Conservation (phyloP, 2,797 vertebrate species). For the Eremophila alpestris region DNA sequence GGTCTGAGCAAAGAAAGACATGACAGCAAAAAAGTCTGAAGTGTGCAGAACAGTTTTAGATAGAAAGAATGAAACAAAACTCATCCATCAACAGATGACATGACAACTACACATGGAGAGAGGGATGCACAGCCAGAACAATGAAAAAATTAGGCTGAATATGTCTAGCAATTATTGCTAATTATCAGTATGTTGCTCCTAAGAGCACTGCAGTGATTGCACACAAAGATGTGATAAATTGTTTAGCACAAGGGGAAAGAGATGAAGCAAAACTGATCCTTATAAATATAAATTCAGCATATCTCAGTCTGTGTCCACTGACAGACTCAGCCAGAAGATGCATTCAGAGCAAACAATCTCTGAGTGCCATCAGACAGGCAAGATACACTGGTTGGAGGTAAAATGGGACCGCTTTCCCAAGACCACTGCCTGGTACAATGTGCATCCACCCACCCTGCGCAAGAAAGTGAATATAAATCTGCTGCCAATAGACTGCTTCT, state of each 20-base stretch:
- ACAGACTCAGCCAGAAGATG: background rate
- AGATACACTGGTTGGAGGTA: background rate
- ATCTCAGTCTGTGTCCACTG: background rate
- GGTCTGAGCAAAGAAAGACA: background rate
- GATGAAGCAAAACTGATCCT: background rate
- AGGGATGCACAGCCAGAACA: background rate
- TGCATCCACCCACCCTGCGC: background rate
- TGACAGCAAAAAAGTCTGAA: background rate
- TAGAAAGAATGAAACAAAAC: background rate
- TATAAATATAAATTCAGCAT: background rate
- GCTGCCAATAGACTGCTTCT: background rate
- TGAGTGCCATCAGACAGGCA: background rate
- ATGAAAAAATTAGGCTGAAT: background rate
- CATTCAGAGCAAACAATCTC: background rate
- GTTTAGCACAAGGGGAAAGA: background rate
- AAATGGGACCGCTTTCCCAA: background rate
- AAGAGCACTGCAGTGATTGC: background rate
- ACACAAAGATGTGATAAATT: background rate
- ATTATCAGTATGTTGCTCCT: background rate
- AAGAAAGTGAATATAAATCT: background rate
- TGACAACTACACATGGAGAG: background rate
- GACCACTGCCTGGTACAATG: background rate
- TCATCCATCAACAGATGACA: background rate
- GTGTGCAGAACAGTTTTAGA: background rate
- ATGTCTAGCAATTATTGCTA: conserved; percentile 3